Evolutionary conservation across 2,888 invertebrate genomes (phyloP).

Genomic region (Nasonia oneida): DNA sequence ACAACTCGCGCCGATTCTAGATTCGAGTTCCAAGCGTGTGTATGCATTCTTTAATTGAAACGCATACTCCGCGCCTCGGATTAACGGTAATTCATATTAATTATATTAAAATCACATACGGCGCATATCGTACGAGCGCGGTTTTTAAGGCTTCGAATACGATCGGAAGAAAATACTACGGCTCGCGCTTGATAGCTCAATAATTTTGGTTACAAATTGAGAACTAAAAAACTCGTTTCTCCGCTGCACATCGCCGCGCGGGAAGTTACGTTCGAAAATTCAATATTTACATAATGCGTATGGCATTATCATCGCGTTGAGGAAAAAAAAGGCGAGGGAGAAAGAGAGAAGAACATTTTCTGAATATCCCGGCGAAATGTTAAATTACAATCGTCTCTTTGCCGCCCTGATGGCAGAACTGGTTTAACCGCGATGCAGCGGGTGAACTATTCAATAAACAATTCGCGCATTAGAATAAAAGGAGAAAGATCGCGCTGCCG

Average conservation of each 20-base stretch:
- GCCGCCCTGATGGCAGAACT: background rate
- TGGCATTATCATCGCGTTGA: background rate
- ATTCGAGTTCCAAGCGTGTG: background rate
- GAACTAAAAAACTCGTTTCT: slow-evolving; percentile 12
- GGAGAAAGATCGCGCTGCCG: background rate
- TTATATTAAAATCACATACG: slow-evolving; percentile 1
- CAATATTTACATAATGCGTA: background rate
- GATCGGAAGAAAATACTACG: background rate
- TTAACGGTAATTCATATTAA: background rate
- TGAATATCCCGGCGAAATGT: background rate
- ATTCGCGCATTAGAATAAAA: background rate
- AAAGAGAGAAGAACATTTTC: background rate
- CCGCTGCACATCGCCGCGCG: background rate
- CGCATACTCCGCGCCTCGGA: background rate
- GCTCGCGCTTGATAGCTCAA: background rate
- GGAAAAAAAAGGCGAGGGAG: background rate
- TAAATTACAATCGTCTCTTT: background rate
- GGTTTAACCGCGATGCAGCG: background rate
- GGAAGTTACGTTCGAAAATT: background rate
- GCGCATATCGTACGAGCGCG: background rate
- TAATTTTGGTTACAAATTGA: slow-evolving; percentile 18
- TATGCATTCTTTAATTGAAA: slow-evolving; percentile 23
- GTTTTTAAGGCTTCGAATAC: background rate
- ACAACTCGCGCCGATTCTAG: background rate
- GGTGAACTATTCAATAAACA: background rate